phyloP scores from a whole-genome alignment of 2,113 vertebrate species.

The Gymnobelideus leadbeateri region DNA sequence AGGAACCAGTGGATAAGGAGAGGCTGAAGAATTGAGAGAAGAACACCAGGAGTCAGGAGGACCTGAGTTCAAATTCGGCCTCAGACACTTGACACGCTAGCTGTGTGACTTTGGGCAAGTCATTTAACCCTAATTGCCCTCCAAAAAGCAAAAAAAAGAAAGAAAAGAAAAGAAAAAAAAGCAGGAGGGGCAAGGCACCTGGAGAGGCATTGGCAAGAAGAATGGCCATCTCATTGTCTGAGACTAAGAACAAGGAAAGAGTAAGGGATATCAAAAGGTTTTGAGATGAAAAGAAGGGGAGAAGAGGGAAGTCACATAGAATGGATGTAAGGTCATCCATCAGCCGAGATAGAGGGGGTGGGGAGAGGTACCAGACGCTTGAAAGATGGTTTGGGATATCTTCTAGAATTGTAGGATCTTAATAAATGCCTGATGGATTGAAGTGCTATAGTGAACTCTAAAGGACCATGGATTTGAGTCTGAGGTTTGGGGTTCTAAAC shows the following conservation, averaged over 20 bases:
- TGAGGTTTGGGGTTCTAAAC: not conserved
- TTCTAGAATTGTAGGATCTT: not conserved
- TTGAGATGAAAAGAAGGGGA: not conserved
- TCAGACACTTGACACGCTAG: too few relatives aligned
- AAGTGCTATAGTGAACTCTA: not conserved
- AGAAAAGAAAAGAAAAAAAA: too few relatives aligned
- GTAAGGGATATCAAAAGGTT: not conserved
- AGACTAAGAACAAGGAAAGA: not conserved
- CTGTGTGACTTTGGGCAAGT: too few relatives aligned
- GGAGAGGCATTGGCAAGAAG: not conserved
- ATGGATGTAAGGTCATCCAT: not conserved
- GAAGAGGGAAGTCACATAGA: not conserved
- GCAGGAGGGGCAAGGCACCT: not conserved
- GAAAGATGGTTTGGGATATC: not conserved
- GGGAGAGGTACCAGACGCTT: not conserved
- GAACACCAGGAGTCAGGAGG: too few relatives aligned
- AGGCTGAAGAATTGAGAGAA: too few relatives aligned
- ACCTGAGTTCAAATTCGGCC: too few relatives aligned
- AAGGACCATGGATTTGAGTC: not conserved
- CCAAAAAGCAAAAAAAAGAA: too few relatives aligned
- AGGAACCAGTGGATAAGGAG: too few relatives aligned
- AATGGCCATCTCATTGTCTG: too few relatives aligned
- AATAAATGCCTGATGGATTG: not conserved
- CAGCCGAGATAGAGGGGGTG: not conserved
- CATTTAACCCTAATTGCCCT: too few relatives aligned